A percentile compares a stretch with the other conserved stretches of the same genome.
Conservation (phyloP, 2,888 invertebrate genomes). For the Taphrorychus bicolor region DNA sequence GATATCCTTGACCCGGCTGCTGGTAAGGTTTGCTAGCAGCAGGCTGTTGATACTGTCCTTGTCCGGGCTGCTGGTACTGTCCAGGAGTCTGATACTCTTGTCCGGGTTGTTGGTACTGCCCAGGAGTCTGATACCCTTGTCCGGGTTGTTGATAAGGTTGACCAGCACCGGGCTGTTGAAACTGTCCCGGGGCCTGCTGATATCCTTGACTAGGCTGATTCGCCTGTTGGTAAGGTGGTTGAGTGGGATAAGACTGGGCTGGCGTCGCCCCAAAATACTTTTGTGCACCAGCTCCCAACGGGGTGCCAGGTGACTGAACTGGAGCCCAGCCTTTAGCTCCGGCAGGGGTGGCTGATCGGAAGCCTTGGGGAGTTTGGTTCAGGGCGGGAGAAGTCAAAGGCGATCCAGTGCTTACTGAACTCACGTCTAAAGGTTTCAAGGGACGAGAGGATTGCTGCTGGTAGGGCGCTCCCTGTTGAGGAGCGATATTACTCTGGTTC, state of each 20-base stretch:
- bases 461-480: slow-evolving; percentile 41
- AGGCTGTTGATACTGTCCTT: slow-evolving; percentile 9
- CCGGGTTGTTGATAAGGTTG: slow-evolving; percentile 27
- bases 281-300: slow-evolving; percentile 40
- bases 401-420: slow-evolving; percentile 46
- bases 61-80: no score
- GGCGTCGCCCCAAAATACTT: slow-evolving; percentile 40
- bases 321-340: slow-evolving; percentile 60
- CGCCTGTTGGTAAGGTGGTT: slow-evolving; percentile 43
- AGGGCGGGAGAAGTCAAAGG: slow-evolving; percentile 60
- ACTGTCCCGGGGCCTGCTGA: slow-evolving; percentile 41
- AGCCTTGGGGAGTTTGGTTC: slow-evolving; percentile 50
- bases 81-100: slow-evolving; percentile 33
- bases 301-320: slow-evolving; percentile 60
- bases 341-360: slow-evolving; percentile 52
- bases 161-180: slow-evolving; percentile 40
- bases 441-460: slow-evolving; percentile 46
- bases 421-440: slow-evolving; percentile 50
- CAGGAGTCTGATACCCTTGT: slow-evolving; percentile 42
- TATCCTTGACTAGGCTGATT: slow-evolving; percentile 45
- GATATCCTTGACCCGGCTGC: slow-evolving; percentile 38
- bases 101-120: no score
- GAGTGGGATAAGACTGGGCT: slow-evolving; percentile 35
- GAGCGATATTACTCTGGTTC: slow-evolving; percentile 43
- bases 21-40: no score